Conservation (phyloP, 1,140 invertebrate species). For the Orchestia grillus region DNA sequence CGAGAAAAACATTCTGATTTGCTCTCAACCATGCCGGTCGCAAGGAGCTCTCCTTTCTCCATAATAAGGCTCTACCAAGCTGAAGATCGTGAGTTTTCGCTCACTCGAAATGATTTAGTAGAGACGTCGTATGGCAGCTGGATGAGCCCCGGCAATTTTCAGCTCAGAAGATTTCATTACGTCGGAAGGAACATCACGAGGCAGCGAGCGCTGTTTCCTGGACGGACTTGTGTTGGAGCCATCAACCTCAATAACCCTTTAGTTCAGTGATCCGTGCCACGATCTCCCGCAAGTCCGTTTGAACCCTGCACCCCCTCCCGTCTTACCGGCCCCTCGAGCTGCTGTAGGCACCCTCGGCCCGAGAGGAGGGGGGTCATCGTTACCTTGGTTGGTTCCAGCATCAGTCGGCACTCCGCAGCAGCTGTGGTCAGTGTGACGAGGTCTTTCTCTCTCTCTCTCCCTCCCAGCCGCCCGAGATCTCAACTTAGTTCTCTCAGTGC, state of each 20-base stretch:
- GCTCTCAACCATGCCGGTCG: background rate
- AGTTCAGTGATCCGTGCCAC: constrained; percentile 42
- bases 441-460: constrained; percentile 43
- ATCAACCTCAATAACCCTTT: constrained; percentile 46
- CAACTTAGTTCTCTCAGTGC: constrained; percentile 19
- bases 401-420: constrained; percentile 44
- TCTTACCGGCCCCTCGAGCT: constrained; percentile 8
- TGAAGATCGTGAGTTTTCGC: background rate
- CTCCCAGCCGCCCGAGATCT: background rate
- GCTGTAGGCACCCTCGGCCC: constrained; percentile 14
- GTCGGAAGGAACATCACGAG: constrained; percentile 1
- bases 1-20: background rate
- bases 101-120: background rate
- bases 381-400: constrained; percentile 11
- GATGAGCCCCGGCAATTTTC: constrained; percentile 39
- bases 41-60: constrained; percentile 11
- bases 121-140: background rate
- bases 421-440: constrained; percentile 34
- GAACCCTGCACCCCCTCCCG: background rate
- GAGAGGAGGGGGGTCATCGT: constrained; percentile 24
- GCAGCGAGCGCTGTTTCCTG: background rate
- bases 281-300: constrained; percentile 26
- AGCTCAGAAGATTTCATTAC: constrained; percentile 50
- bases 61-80: background rate
- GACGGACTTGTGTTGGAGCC: background rate